Evolutionary conservation across 2,113 vertebrate species (phyloP).

Genomic region (Chlorodrepanis virens): DNA sequence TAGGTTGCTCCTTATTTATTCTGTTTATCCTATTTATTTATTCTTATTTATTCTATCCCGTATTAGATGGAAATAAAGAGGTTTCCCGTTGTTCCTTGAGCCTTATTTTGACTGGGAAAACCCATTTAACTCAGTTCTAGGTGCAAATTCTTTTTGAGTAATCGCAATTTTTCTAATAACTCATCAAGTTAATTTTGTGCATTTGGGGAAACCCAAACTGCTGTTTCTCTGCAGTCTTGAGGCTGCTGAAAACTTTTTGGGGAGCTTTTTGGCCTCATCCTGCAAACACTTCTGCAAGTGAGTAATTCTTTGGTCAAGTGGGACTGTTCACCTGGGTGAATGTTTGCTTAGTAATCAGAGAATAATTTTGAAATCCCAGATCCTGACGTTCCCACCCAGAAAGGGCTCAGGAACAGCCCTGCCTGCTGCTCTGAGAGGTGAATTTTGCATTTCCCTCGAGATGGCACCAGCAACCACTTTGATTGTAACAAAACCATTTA

Average conservation of each 20-base stretch:
- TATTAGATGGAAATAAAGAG: neutral
- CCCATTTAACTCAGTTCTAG: neutral
- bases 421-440: neutral
- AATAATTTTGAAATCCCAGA: neutral
- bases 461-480: neutral
- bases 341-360: neutral
- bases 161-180: neutral
- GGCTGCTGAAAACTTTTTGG: neutral
- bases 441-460: neutral
- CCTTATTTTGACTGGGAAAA: neutral
- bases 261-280: neutral
- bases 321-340: neutral
- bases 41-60: neutral
- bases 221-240: neutral
- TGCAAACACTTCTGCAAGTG: neutral
- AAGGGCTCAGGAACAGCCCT: neutral
- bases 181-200: neutral
- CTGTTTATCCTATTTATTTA: neutral
- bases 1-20: neutral
- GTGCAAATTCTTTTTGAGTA: neutral
- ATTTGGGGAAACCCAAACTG: neutral
- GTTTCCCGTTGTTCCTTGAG: neutral
- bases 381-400: neutral
- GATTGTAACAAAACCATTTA: rapidly evolving
- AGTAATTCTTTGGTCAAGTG: neutral